These are phyloP conservation scores for Trilocha varians DNA, from an alignment of 2,888 invertebrate species.

Conservation along the genomic window DNA sequence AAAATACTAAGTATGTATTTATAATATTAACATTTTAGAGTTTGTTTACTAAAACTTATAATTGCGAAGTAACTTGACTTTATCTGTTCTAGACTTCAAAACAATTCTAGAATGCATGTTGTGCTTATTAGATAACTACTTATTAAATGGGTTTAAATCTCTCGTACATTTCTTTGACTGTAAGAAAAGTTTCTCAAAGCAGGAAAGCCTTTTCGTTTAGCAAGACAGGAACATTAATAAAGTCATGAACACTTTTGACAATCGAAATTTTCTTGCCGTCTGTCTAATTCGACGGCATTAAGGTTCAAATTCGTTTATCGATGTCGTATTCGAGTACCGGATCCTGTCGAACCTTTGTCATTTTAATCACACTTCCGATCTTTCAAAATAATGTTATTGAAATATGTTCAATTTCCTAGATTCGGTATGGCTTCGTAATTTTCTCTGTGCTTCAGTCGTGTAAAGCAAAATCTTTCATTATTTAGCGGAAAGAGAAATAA, in stretches of 20 bases:
- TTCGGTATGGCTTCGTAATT: conserved; percentile 49
- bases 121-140: too few species aligned
- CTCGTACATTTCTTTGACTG: too few species aligned
- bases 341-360: conserved; percentile 71
- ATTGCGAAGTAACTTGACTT: too few species aligned
- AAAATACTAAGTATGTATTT: too few species aligned
- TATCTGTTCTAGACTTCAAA: too few species aligned
- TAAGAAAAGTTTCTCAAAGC: too few species aligned
- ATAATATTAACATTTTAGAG: too few species aligned
- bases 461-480: too few species aligned
- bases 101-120: too few species aligned
- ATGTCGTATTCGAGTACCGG: conserved; percentile 27
- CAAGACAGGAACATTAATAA: conserved; percentile 45
- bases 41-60: too few species aligned
- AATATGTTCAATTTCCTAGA: conserved; percentile 70
- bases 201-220: conserved; percentile 30
- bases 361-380: conserved; percentile 70
- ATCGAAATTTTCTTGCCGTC: conserved; percentile 27
- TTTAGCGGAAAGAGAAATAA: too few species aligned
- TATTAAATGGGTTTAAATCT: too few species aligned
- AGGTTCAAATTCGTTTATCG: conserved; percentile 41
- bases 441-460: conserved; percentile 29
- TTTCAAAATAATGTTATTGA: conserved; percentile 71
- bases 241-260: conserved; percentile 36
- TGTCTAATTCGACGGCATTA: conserved; percentile 31